phyloP scores from a whole-genome alignment of 2,797 vertebrate genomes.

The Muscicapa comitata region DNA sequence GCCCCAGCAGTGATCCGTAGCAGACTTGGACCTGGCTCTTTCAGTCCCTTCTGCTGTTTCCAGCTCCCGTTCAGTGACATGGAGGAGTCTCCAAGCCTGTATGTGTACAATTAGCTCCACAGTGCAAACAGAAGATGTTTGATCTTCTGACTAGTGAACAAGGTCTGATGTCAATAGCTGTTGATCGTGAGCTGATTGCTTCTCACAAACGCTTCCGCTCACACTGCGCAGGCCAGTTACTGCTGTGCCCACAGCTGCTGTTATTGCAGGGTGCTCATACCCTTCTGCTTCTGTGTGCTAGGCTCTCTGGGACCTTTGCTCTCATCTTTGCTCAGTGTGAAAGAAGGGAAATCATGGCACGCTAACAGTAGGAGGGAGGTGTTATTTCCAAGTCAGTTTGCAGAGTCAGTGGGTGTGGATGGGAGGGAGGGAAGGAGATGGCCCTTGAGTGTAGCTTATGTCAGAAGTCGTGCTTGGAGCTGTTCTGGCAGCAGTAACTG shows the following conservation, averaged over 20 bases:
- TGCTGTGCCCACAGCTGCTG: not conserved
- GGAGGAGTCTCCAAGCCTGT: not conserved
- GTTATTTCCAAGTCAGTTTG: not conserved
- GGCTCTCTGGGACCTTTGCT: not conserved
- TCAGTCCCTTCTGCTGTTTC: not conserved
- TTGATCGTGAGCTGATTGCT: not conserved
- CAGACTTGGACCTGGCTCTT: not conserved
- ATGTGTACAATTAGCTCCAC: not conserved
- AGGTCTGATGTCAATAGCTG: not conserved
- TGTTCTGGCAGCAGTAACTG: conserved; percentile 10
- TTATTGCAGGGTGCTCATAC: not conserved
- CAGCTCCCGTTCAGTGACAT: not conserved
- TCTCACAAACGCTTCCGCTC: not conserved
- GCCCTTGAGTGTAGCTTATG: not conserved
- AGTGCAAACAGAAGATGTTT: conserved; percentile 48
- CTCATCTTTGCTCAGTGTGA: not conserved
- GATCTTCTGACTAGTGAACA: conserved; percentile 10
- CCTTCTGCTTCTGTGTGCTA: not conserved
- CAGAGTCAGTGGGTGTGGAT: not conserved
- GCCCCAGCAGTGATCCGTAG: not conserved
- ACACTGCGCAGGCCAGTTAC: fast-evolving
- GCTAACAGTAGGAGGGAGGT: not conserved
- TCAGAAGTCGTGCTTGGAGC: not conserved
- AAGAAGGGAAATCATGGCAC: not conserved
- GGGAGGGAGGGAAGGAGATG: not conserved